Evolutionary conservation across 2,113 vertebrate species (phyloP).

Genomic region (Notarius lentiginosus): DNA sequence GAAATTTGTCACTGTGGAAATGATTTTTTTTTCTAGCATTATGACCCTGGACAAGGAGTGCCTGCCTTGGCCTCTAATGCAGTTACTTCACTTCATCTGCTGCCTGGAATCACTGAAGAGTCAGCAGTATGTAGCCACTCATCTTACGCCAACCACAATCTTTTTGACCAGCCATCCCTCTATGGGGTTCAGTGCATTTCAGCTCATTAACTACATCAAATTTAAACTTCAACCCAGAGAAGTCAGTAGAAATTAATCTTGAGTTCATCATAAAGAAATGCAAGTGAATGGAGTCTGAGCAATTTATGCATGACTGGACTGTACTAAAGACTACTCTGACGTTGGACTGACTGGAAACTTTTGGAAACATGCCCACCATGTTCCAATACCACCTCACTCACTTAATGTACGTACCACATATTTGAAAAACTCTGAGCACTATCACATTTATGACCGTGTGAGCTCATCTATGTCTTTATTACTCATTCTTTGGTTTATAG

Average conservation of each 20-base stretch:
- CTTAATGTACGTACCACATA: constrained; percentile 1
- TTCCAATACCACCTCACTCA: constrained; percentile 14
- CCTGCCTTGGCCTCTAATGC: constrained; percentile 26
- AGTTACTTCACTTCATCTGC: constrained; percentile 27
- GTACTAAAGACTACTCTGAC: constrained; percentile 6
- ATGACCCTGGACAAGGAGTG: constrained; percentile 29
- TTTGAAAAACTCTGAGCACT: constrained; percentile 1
- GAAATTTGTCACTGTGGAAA: constrained; percentile 45
- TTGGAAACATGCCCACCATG: constrained; percentile 35
- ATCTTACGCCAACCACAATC: constrained; percentile 5
- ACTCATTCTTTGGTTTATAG: constrained; percentile 23
- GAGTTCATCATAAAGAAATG: constrained; percentile 3
- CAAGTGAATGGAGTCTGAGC: background rate
- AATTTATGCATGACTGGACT: background rate
- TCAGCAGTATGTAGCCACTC: constrained; percentile 27
- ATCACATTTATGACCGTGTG: constrained; percentile 19
- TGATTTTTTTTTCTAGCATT: constrained; percentile 7
- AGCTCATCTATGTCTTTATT: constrained; percentile 16
- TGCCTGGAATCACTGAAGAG: constrained; percentile 19
- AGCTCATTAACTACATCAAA: background rate
- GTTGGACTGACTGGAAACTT: constrained; percentile 4
- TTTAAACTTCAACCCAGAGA: constrained; percentile 14
- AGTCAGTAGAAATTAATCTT: background rate
- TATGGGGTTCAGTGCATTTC: constrained; percentile 21
- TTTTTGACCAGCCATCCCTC: constrained; percentile 10